Conservation (phyloP, 1,140 invertebrate genomes). For the Bombyx mori region ASM3026992v2 NC_085118.1:5528501-5529000, state of each 20-base stretch:
- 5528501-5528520: conserved; percentile 53
- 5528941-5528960: conserved; percentile 47
- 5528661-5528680: too few species aligned
- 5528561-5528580: conserved; percentile 29
- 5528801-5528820: neutral
- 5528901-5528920: conserved; percentile 70
- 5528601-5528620: conserved; percentile 16
- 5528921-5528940: conserved; percentile 52
- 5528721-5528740: too few species aligned
- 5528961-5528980: conserved; percentile 48
- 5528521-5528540: conserved; percentile 38
- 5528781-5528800: neutral
- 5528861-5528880: conserved; percentile 38
- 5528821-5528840: neutral
- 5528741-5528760: too few species aligned
- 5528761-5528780: too few species aligned
- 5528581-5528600: conserved; percentile 16
- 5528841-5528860: conserved; percentile 53
- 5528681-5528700: too few species aligned
- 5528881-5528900: conserved; percentile 54
- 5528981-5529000: conserved; percentile 37
- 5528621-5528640: too few species aligned
- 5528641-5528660: too few species aligned
- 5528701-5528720: too few species aligned
- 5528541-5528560: conserved; percentile 61